phyloP scores from a whole-genome alignment of 2,797 vertebrate genomes.

The Morus bassanus region DNA sequence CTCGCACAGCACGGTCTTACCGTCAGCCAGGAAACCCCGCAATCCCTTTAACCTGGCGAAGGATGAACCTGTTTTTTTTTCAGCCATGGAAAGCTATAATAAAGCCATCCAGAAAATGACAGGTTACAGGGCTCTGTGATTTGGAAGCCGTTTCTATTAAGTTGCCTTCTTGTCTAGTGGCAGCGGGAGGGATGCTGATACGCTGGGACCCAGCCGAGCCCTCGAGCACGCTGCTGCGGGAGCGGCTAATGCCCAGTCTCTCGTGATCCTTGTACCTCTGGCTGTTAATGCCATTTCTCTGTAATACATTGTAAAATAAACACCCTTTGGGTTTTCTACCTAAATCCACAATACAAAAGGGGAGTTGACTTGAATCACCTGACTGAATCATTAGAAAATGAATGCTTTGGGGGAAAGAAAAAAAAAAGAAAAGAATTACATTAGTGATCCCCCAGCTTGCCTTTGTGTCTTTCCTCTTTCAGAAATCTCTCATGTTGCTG shows the following conservation, averaged over 20 bases:
- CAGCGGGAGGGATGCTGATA: neutral
- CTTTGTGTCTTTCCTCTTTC: slow-evolving; percentile 42
- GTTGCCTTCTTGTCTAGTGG: slow-evolving; percentile 71
- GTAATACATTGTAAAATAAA: slow-evolving; percentile 37
- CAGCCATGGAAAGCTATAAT: slow-evolving; percentile 59
- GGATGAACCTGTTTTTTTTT: slow-evolving; percentile 23
- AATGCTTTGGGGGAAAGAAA: neutral
- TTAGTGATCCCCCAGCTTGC: slow-evolving; percentile 6
- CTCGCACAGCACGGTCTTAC: neutral
- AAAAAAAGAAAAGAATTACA: neutral
- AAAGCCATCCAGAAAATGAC: slow-evolving; percentile 79
- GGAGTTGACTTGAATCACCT: slow-evolving; percentile 39
- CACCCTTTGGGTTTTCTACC: slow-evolving; percentile 54
- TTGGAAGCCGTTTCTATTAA: slow-evolving; percentile 74
- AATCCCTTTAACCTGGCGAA: slow-evolving; percentile 33
- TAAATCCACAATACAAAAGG: slow-evolving; percentile 38
- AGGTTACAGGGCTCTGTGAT: slow-evolving; percentile 77
- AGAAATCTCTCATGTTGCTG: slow-evolving; percentile 52
- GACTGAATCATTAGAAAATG: slow-evolving; percentile 57
- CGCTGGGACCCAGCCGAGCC: slow-evolving; percentile 45
- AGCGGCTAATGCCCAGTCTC: slow-evolving; percentile 69
- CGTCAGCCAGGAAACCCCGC: slow-evolving; percentile 14
- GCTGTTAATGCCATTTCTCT: slow-evolving; percentile 54
- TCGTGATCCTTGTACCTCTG: slow-evolving; percentile 50
- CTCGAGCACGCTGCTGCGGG: slow-evolving; percentile 60